Evolutionary conservation across 2,888 invertebrate species (phyloP), one percentile per base, ranked within the genome.

Genomic region (Oxyscelio sp.): DNA sequence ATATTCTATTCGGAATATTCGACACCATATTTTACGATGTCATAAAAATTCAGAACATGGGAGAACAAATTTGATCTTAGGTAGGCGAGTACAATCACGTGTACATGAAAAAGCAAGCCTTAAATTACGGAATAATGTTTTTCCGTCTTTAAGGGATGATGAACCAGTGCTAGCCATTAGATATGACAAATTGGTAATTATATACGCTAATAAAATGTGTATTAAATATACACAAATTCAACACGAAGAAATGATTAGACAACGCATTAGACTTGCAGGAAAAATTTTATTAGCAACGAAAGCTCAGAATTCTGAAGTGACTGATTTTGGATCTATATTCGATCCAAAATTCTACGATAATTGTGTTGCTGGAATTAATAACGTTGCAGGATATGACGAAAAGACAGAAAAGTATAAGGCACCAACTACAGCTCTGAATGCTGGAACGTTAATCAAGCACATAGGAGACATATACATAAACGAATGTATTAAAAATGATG

Each of bases 391-490:
- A 2, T 38, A 77, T 0, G 70, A 81, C n/a, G 63, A 70, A 6
- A 6, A 59, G 0, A 63, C 52, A 19, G 79, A 80, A 1, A 63
- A 54, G 1, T 88, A 66, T 17, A 31, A 50, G 27, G 38, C 22
- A 3, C 85, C 88, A 13, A 59, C 82, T 1, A 21, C 81, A 1
- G 87, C 86, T 1, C 79, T 82, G 11, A 24, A 83, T 11, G 31
- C 86, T 1, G 84, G 85, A 0, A 85, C 85, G 4, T 17, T 83
- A 0, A 4, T 87, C 0, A 86, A 86, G 22, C 63, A 82, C 34
- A 43, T 86, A 13, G 84, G 83, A 5, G 56, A 74, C 2, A 40
- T 87, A 4, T 78, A 63, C 5, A 56, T 68, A 5, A 59, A 61
- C 6, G 58, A 65, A 43, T 87, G 73, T 21, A 87, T 88, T 8